Percentiles rank a stretch among this genome's conserved stretches.
Conservation (phyloP, 2,888 invertebrate genomes). For the Cheilosia soror region DNA sequence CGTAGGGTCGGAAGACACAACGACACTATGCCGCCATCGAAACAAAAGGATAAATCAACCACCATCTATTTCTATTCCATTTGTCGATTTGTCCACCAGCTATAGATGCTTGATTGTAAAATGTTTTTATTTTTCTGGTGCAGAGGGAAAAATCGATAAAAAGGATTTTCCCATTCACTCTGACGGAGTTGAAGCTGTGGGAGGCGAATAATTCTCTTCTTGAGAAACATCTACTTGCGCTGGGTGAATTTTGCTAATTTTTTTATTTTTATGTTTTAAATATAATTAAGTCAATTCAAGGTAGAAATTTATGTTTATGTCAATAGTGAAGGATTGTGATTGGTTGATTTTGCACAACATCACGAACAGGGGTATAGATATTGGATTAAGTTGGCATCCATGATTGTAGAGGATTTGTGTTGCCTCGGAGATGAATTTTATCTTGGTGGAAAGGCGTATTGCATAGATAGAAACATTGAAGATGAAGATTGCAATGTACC, state of each 20-base stretch:
- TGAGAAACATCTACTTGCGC: slow-evolving; percentile 13
- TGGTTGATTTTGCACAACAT: slow-evolving; percentile 39
- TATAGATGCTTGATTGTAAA: slow-evolving; percentile 39
- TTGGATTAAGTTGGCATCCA: background rate
- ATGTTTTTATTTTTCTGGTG: slow-evolving; percentile 47
- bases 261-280: background rate
- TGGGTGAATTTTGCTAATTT: slow-evolving; percentile 29
- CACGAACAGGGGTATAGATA: slow-evolving; percentile 19
- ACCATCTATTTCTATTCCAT: slow-evolving; percentile 9
- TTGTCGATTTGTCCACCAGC: background rate
- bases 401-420: slow-evolving; percentile 7
- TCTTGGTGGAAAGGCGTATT: background rate
- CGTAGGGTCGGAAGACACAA: slow-evolving; percentile 29
- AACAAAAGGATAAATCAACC: slow-evolving; percentile 39
- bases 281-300: slow-evolving; percentile 33
- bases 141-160: slow-evolving; percentile 70
- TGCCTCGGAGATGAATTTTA: slow-evolving; percentile 4
- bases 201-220: slow-evolving; percentile 8
- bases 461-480: background rate
- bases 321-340: slow-evolving; percentile 32
- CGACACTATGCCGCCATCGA: slow-evolving; percentile 55
- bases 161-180: slow-evolving; percentile 63
- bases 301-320: slow-evolving; percentile 39
- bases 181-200: slow-evolving; percentile 47
- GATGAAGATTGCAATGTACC: too few relatives aligned